Evolutionary conservation across 2,797 vertebrate genomes (phyloP), one percentile per base, ranked within the genome.

Genomic region (Sitta carolinensis): DNA sequence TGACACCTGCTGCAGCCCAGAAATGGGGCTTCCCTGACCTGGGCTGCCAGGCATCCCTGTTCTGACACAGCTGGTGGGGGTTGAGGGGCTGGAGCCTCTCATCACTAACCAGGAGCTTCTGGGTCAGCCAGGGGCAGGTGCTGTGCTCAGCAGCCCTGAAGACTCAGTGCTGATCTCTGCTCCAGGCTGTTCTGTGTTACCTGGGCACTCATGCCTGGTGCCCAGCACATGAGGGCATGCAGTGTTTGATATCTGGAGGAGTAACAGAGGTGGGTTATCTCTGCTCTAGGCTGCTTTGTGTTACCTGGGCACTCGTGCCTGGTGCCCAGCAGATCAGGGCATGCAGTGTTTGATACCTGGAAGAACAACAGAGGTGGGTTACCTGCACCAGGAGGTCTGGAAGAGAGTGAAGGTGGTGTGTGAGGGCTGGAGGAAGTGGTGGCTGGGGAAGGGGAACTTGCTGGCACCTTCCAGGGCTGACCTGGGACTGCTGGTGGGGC

Each of bases 351-450:
- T 25, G 50, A 19, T 10, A 21, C 38, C 58, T 68, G 38, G 11
- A 80, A 76, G 15, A 22, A 43, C 22, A 38, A 34, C 0, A 0
- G 38, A 54, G 74, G 45, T 13, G 15, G 16, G 47, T 40, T 34
- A 50, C 50, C 81, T 32, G 36, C 43, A 18, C 16, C 5, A 13
- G 55, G n/a, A 64, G 25, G 22, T 25, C 29, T 48, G 6, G 21
- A 38, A 27, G 8, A 29, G 42, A 58, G 23, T 0, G 3, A n/a
- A 7, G 36, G 36, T 22, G 32, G 12, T 0, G 0, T 34, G 61
- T 29, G 25, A 34, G 21, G 40, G 54, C 26, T 62, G 75, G 36
- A 42, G 27, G 52, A 34, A 48, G 19, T 5, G 30, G 25, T 51
- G 69, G 42, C n/a, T 27, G 5, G 36, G 40, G 40, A 68, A 51